A percentile compares a stretch with the other conserved stretches of the same genome.
phyloP scores from a whole-genome alignment of 1,140 invertebrate species.

The Phocides pigmalion region DNA sequence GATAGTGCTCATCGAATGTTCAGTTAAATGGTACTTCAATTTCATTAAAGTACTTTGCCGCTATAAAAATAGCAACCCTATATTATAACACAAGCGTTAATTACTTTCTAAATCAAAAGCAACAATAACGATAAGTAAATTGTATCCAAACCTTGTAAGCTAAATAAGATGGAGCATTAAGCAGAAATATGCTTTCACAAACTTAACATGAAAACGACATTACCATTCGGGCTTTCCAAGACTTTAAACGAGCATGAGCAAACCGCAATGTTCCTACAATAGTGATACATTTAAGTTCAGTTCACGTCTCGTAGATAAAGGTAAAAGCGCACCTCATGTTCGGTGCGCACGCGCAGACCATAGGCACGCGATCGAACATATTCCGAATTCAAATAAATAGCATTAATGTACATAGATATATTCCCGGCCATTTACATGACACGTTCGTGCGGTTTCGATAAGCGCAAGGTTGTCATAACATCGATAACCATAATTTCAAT shows the following conservation, averaged over 20 bases:
- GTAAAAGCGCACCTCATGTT: slow-evolving; percentile 29
- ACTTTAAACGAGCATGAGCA: background rate
- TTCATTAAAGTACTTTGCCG: too few relatives aligned
- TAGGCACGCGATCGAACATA: slow-evolving; percentile 18
- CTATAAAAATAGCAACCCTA: too few relatives aligned
- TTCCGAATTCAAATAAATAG: slow-evolving; percentile 30
- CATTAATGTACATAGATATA: slow-evolving; percentile 19
- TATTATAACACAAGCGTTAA: too few relatives aligned
- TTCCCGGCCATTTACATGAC: slow-evolving; percentile 24
- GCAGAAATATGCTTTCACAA: too few relatives aligned
- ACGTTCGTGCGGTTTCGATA: slow-evolving; percentile 9
- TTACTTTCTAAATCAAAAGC: too few relatives aligned
- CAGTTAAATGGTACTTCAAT: too few relatives aligned
- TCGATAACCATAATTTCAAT: background rate
- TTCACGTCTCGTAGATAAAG: slow-evolving; percentile 30
- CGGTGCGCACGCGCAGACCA: slow-evolving; percentile 20
- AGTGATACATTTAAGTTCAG: slow-evolving; percentile 26
- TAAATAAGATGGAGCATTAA: background rate
- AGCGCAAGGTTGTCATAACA: slow-evolving; percentile 10
- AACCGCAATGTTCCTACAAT: slow-evolving; percentile 8
- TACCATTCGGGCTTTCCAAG: background rate
- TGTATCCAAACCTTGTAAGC: too few relatives aligned
- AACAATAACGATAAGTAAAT: background rate
- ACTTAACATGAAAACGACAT: background rate
- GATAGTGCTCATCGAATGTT: too few relatives aligned